These are phyloP conservation scores for Atopsyche davidsoni DNA, from an alignment of 1,140 invertebrate genomes.

Conservation along the genomic window DNA sequence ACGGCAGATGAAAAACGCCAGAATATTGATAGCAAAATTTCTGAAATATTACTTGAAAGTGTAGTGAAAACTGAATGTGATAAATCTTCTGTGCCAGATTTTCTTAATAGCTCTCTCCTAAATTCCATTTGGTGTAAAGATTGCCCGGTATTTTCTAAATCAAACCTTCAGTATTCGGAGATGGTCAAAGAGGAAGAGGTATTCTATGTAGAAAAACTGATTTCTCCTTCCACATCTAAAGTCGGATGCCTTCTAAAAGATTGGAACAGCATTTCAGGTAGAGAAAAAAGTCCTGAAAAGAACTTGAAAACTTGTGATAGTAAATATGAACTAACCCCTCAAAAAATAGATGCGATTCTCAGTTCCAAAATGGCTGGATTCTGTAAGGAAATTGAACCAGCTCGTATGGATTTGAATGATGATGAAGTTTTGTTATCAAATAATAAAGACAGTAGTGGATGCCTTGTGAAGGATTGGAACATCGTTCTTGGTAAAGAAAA, in stretches of 20 bases:
- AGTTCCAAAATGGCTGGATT: no score
- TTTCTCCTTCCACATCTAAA: constrained; percentile 32
- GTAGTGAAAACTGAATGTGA: neutral
- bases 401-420: no score
- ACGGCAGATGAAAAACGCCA: constrained; percentile 36
- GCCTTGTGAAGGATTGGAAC: constrained; percentile 43
- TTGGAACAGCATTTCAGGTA: constrained; percentile 44
- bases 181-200: constrained; percentile 34
- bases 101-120: neutral
- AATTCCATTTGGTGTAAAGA: constrained; percentile 7
- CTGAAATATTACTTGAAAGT: constrained; percentile 35
- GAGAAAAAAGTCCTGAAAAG: constrained; percentile 38
- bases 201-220: constrained; percentile 45
- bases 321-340: neutral
- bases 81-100: neutral
- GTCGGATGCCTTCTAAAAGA: constrained; percentile 44
- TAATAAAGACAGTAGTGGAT: no score
- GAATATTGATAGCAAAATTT: constrained; percentile 37
- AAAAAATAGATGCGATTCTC: no score
- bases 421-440: no score
- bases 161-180: constrained; percentile 29
- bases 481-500: constrained; percentile 42
- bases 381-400: no score
- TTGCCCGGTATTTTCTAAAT: neutral
- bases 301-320: no score